Conservation (phyloP, 2,888 invertebrate genomes). For the Meta bourneti region DNA sequence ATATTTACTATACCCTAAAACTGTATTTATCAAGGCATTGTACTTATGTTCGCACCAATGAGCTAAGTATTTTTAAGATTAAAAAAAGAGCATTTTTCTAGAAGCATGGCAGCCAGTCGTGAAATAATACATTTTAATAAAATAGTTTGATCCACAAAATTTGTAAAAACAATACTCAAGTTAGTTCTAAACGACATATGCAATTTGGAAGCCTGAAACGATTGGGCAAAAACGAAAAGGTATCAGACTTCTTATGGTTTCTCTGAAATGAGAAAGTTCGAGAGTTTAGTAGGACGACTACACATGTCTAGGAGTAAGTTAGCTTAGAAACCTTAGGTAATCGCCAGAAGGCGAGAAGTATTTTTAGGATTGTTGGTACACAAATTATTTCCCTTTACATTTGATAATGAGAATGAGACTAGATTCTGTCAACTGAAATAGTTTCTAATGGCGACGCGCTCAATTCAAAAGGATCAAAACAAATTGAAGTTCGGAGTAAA, state of each 20-base stretch:
- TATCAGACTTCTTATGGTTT: constrained; percentile 12
- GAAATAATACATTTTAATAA: too few relatives aligned
- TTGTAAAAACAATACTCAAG: too few relatives aligned
- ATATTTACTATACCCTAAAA: too few relatives aligned
- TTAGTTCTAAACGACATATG: not conserved
- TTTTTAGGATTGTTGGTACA: not conserved
- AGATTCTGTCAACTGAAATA: not conserved
- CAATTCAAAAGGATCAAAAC: too few relatives aligned
- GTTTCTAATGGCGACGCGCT: too few relatives aligned
- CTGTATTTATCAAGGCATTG: too few relatives aligned
- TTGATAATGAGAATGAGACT: not conserved
- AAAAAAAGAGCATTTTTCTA: too few relatives aligned
- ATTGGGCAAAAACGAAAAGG: not conserved
- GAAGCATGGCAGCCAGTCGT: too few relatives aligned
- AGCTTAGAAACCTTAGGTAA: constrained; percentile 42
- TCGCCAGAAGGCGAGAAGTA: not conserved
- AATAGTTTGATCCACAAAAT: too few relatives aligned
- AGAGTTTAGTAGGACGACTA: not conserved
- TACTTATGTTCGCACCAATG: too few relatives aligned
- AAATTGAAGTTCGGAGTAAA: too few relatives aligned
- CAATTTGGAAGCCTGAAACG: not conserved
- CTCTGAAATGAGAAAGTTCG: not conserved
- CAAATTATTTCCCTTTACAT: not conserved
- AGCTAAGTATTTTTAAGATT: too few relatives aligned
- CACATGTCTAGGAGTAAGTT: not conserved